Base-by-base conservation (phyloP, 2,888 invertebrate genomes). In the Hyles lineata region DNA sequence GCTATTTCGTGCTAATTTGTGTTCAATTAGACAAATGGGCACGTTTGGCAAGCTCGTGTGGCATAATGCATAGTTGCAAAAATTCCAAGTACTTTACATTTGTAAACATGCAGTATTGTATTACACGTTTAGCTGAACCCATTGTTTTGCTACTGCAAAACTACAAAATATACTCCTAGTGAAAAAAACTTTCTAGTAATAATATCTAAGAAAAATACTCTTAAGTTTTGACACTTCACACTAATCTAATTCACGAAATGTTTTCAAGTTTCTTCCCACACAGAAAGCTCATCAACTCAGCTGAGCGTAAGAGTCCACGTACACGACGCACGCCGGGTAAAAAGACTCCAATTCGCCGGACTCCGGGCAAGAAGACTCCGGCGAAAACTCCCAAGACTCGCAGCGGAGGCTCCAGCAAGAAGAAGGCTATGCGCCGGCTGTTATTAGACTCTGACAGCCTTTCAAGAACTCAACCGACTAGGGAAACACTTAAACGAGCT, bases 401-500 rank as follows among this genome's bases (percentile, higher is more conserved):
- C 71, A 96, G 96, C 0, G 95, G 95, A 0, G 96, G 96, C 71
- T 96, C 96, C 0, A 95, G 95, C 25, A 96, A 95, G 78, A 96
- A 96, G 80, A 95, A 95, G 76, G 91, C 95, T 0, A 95, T 94
- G 85, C 83, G 95, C 71, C 86, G 94, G 62, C 79, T 95, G 9
- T 83, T 92, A 0, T 85, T 95, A 83, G 95, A 95, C 74, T 81
- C 92, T 0, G 93, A 92, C 1, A 84, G 79, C 29, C 76, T 90
- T 17, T 87, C 90, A 0, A 84, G 88, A 67, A 87, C 91, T 0
- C 92, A 92, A 76, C 91, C 93, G 3, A 90, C 95, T 0, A 87
- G 95, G 25, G 96, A 96, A 83, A 95, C 95, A 0, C 77, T 87
- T 5, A 97, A 97, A 80, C 93, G 97, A 73, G 97, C 97, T 0